A percentile compares a stretch with the other conserved stretches of the same genome.
Evolutionary conservation across 1,140 invertebrate species (phyloP).

Genomic region (Cydia splendana): DNA sequence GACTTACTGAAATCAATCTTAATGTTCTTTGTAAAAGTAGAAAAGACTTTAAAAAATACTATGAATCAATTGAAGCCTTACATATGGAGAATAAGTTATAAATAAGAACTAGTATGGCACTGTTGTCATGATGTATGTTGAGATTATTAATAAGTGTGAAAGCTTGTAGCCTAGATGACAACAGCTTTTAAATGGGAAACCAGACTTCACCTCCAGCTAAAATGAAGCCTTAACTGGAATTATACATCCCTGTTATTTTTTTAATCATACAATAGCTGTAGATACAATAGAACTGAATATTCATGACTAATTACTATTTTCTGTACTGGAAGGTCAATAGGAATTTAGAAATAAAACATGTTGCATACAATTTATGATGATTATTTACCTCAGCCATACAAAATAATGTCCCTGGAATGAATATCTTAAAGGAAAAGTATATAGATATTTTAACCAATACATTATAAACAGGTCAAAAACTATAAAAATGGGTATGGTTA

Average conservation of each 20-base stretch:
- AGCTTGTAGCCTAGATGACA: too few relatives aligned
- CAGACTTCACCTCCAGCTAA: too few relatives aligned
- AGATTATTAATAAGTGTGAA: too few relatives aligned
- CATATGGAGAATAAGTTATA: conserved; percentile 37
- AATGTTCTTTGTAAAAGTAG: conserved; percentile 73
- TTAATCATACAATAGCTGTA: not conserved
- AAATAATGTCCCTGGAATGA: conserved; percentile 56
- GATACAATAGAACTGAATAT: not conserved
- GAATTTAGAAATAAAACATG: conserved; percentile 44
- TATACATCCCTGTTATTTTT: too few relatives aligned
- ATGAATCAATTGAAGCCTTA: conserved; percentile 56
- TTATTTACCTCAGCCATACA: conserved; percentile 50
- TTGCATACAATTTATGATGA: conserved; percentile 40
- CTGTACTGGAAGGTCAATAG: conserved; percentile 19
- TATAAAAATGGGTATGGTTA: conserved; percentile 33
- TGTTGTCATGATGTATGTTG: not conserved
- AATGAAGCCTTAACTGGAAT: too few relatives aligned
- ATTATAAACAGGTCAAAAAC: conserved; percentile 33
- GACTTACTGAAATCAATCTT: conserved; percentile 66
- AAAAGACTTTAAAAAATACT: conserved; percentile 71
- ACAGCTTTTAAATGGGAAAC: too few relatives aligned
- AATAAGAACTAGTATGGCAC: not conserved
- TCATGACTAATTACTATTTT: not conserved
- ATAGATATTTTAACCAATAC: conserved; percentile 47
- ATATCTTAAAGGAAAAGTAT: conserved; percentile 42